These are phyloP conservation scores for Campoplex capitator DNA, from an alignment of 2,888 invertebrate species.

Conservation along the genomic window DNA sequence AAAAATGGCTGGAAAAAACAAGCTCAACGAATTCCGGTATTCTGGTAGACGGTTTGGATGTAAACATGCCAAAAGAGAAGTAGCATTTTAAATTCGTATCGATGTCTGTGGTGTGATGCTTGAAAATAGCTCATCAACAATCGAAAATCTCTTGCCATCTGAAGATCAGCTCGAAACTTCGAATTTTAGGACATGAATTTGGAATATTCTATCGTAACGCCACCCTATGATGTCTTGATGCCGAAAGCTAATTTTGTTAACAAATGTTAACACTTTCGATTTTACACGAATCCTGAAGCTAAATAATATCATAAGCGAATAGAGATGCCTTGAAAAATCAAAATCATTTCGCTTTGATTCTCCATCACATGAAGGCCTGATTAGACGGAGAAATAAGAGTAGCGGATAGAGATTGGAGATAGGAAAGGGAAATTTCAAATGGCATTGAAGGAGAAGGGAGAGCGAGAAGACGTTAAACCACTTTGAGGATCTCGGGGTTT, in stretches of 20 bases:
- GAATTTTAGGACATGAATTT: neutral
- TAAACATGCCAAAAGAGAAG: no score
- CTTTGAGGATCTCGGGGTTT: constrained; percentile 37
- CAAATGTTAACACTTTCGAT: no score
- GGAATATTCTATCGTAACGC: no score
- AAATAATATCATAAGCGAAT: neutral
- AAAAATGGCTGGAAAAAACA: no score
- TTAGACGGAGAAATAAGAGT: neutral
- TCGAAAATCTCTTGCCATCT: neutral
- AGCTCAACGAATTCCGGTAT: no score
- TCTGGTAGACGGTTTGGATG: no score
- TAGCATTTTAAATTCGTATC: no score
- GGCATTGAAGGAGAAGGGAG: constrained; percentile 8
- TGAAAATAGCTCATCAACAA: no score
- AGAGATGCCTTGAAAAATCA: neutral
- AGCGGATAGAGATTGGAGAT: neutral
- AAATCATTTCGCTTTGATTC: neutral
- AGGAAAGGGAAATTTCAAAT: neutral
- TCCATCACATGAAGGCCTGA: neutral
- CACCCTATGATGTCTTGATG: no score
- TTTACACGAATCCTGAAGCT: neutral
- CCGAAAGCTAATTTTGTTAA: no score
- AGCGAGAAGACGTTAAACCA: constrained; percentile 63
- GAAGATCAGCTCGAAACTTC: neutral
- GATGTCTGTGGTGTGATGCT: no score